A percentile compares a stretch with the other conserved stretches of the same genome.
These are phyloP conservation scores for Eupithecia insigniata DNA, from an alignment of 2,888 invertebrate species.

Conservation along the genomic window DNA sequence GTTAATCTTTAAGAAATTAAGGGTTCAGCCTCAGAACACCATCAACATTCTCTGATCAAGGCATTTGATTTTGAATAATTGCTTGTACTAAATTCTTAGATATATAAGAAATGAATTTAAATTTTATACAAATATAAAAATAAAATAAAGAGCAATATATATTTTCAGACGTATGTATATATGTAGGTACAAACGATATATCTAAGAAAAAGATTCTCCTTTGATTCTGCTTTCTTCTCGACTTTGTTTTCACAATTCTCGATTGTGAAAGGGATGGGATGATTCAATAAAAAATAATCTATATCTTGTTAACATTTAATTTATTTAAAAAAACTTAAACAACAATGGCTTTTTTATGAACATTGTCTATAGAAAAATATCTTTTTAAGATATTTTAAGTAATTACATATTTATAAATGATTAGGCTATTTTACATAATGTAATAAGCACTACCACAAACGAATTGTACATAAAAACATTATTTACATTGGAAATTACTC, in stretches of 20 bases:
- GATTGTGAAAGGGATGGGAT: neutral
- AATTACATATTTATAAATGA: conserved; percentile 40
- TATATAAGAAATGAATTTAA: no score
- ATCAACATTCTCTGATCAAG: no score
- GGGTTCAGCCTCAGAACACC: neutral
- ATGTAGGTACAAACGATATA: no score
- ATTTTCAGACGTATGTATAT: neutral
- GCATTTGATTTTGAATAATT: no score
- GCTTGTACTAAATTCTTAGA: no score
- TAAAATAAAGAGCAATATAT: no score
- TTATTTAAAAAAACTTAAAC: conserved; percentile 71
- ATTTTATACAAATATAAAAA: no score
- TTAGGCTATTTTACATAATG: neutral
- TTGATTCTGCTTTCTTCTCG: no score
- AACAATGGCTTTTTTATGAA: conserved; percentile 73
- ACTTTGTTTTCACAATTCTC: neutral
- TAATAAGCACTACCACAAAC: neutral
- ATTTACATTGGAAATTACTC: neutral
- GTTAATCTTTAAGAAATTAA: neutral
- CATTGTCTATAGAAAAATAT: conserved; percentile 54
- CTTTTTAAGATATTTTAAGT: conserved; percentile 63
- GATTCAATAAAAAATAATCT: neutral
- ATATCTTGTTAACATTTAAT: conserved; percentile 59
- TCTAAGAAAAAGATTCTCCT: no score
- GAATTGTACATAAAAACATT: neutral